Evolutionary conservation across 2,797 vertebrate species (phyloP), one percentile per base, ranked within the genome.

Genomic region (Acipenser ruthenus): DNA sequence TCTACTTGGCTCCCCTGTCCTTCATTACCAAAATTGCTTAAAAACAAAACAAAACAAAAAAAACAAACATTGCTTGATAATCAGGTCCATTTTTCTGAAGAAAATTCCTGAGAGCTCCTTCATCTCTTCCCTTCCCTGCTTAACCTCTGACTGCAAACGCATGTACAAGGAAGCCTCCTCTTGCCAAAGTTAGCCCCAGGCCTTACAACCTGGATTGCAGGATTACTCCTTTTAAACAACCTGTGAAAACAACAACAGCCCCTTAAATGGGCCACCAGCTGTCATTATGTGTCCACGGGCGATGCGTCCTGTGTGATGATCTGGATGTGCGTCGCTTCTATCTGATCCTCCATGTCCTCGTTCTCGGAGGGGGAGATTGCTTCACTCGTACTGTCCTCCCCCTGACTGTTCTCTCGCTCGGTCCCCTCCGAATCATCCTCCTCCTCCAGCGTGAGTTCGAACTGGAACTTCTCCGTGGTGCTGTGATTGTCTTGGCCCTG

Each of bases 371-470:
- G 83, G 53, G 84, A 61, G 64, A 50, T 10, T 5, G 61, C 65
- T n/a, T 87, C 83, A 72, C 89, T 86, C 64, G 85, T 84, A 78
- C 77, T 69, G 63, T 90, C 87, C 66, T 88, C 89, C 66, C 64
- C 82, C 1, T 82, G 74, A 12, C 74, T 71, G 8, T 91, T 90
- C 48, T 88, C 81, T 71, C 82, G 84, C 47, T 92, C 89, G 0
- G 82, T 93, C 13, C 94, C 94, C 8, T 99, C 94, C 0, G 93
- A 90, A 68, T 92, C 67, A 10, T 90, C 88, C 77, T 98, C 96
- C 80, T 99, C 91, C 51, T 94, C 93, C 64, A 94, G 82, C 0
- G 93, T 94, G 72, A 97, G 85, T 75, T 98, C 95, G 6, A 98
- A 99, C 23, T 95, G 92, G 80, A 99, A 99, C 79, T 95, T 97